phyloP scores from a whole-genome alignment of 2,888 invertebrate genomes.

The Brachycybe producta region DNA sequence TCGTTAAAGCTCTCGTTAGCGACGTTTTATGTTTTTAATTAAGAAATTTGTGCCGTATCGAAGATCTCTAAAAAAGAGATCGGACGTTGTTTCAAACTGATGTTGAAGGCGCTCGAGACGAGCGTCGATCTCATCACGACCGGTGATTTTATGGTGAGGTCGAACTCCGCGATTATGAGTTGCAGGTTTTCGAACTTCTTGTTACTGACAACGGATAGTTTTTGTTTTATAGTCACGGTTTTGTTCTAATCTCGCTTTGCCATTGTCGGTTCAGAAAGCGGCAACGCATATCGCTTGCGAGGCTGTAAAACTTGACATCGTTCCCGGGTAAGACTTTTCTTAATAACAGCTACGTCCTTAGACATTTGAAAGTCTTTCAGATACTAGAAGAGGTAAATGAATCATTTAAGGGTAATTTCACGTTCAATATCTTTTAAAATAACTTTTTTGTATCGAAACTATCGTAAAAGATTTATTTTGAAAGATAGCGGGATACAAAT shows the following conservation, averaged over 20 bases:
- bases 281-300: slow-evolving; percentile 94
- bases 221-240: slow-evolving; percentile 46
- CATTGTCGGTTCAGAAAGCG: slow-evolving; percentile 77
- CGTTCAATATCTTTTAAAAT: too few relatives aligned
- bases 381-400: too few relatives aligned
- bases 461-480: neutral
- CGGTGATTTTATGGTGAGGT: slow-evolving; percentile 93
- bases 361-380: neutral
- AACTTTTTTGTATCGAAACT: too few relatives aligned
- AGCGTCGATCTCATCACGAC: slow-evolving; percentile 96
- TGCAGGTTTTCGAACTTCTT: neutral
- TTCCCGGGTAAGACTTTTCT: slow-evolving; percentile 54
- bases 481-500: too few relatives aligned
- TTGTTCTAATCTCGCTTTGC: slow-evolving; percentile 73
- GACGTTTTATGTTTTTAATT: neutral
- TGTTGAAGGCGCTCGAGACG: slow-evolving; percentile 88
- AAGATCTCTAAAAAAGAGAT: slow-evolving; percentile 99
- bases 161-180: neutral
- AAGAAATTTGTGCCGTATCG: slow-evolving; percentile 95
- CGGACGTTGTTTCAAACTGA: slow-evolving; percentile 93
- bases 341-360: neutral
- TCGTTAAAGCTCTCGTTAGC: too few relatives aligned
- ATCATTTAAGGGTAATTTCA: too few relatives aligned
- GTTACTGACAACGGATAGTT: neutral
- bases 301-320: slow-evolving; percentile 92